These are phyloP conservation scores for Lysandra coridon DNA, from an alignment of 2,888 invertebrate genomes.

Conservation along the genomic window DNA sequence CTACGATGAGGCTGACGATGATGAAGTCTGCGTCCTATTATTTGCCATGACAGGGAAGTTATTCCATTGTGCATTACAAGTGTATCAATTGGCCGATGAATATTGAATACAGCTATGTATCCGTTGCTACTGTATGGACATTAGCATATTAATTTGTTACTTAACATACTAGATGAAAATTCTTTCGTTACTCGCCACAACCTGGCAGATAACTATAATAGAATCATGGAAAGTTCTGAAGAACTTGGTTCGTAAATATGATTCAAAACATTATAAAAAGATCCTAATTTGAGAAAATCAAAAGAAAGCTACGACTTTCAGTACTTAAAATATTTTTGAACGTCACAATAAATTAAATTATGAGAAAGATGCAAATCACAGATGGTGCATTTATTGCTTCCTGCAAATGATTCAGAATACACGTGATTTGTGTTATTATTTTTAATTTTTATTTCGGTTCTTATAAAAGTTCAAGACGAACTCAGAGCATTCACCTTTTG, in stretches of 20 bases:
- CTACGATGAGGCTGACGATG: neutral
- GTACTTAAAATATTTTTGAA: neutral
- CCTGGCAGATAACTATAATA: neutral
- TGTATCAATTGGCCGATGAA: constrained; percentile 4
- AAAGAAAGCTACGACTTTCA: neutral
- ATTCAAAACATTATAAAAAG: neutral
- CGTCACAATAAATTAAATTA: neutral
- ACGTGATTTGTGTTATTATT: constrained; percentile 51
- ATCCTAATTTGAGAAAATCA: neutral
- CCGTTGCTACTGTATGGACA: constrained; percentile 14
- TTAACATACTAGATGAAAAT: neutral
- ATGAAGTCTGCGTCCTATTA: neutral
- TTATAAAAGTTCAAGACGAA: constrained; percentile 40
- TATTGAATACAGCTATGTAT: neutral
- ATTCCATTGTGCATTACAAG: neutral
- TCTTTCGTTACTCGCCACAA: neutral
- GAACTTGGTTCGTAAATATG: neutral
- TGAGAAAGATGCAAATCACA: constrained; percentile 40
- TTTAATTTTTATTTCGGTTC: constrained; percentile 68
- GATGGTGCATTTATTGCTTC: constrained; percentile 55
- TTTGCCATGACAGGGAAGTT: neutral
- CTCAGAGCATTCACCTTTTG: constrained; percentile 57
- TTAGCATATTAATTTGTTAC: neutral
- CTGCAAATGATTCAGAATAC: constrained; percentile 49
- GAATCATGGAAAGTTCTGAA: neutral